These are phyloP conservation scores for Melitaea cinxia DNA, from an alignment of 1,140 invertebrate species.

Conservation along the genomic window DNA sequence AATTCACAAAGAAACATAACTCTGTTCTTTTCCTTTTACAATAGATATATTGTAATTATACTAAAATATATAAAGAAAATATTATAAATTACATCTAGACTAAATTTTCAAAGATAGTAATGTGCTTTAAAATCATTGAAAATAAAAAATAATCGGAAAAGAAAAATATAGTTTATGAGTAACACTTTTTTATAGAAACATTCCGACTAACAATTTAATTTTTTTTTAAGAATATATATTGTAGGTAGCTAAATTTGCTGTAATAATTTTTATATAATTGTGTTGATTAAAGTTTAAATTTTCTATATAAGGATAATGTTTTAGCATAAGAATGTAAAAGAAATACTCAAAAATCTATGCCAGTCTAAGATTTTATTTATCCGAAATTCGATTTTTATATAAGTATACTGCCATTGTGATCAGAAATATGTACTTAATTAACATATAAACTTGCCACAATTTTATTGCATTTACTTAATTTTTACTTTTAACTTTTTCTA, in stretches of 20 bases:
- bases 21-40: neutral
- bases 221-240: conserved; percentile 53
- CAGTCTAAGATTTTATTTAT: conserved; percentile 36
- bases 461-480: conserved; percentile 47
- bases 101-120: neutral
- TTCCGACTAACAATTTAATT: conserved; percentile 53
- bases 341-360: conserved; percentile 38
- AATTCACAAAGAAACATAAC: neutral
- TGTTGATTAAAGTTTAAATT: conserved; percentile 53
- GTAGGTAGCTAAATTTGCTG: conserved; percentile 74
- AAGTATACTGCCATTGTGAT: conserved; percentile 56
- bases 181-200: conserved; percentile 44
- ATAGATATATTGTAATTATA: conserved; percentile 10
- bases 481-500: conserved; percentile 42
- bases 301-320: conserved; percentile 43
- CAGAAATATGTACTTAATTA: conserved; percentile 67
- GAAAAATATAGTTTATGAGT: conserved; percentile 34
- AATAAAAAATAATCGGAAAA: conserved; percentile 8
- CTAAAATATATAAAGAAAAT: neutral
- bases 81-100: neutral
- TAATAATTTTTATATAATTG: conserved; percentile 60
- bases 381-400: conserved; percentile 38
- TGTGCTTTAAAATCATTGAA: neutral
- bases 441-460: conserved; percentile 48
- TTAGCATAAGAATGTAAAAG: conserved; percentile 32